A percentile compares a stretch with the other conserved stretches of the same genome.
Conservation (phyloP, 2,797 vertebrate species). For the Lacerta bilineata region DNA sequence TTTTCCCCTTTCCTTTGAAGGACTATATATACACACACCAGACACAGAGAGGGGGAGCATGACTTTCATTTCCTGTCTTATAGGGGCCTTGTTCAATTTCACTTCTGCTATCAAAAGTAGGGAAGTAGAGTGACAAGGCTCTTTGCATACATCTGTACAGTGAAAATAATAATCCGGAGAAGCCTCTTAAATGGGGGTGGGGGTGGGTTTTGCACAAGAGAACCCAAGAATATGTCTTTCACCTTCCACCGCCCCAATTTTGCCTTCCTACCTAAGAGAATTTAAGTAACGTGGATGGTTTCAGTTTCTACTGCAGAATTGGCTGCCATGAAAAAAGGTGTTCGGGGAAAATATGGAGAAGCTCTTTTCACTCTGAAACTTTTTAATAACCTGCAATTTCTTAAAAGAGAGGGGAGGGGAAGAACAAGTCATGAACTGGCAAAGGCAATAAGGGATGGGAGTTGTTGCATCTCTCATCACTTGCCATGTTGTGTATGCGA, state of each 20-base stretch:
- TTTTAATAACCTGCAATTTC: neutral
- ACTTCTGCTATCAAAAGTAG: constrained; percentile 19
- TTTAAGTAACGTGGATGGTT: neutral
- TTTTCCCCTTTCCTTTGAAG: neutral
- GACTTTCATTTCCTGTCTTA: constrained; percentile 3
- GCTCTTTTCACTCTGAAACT: neutral
- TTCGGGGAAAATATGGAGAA: neutral
- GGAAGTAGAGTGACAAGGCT: neutral
- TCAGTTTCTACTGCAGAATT: neutral
- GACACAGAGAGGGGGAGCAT: neutral
- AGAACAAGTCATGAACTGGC: neutral
- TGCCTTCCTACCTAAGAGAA: neutral
- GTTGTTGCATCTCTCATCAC: neutral
- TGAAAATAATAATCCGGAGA: neutral
- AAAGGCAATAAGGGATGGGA: neutral
- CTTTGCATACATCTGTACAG: neutral
- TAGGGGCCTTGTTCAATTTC: neutral
- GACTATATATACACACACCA: neutral
- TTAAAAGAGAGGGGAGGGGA: neutral
- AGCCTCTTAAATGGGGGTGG: neutral
- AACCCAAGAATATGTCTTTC: neutral
- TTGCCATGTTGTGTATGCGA: neutral
- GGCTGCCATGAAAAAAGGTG: neutral
- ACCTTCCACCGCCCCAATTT: neutral
- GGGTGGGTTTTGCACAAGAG: neutral